Evolutionary conservation across 1,140 invertebrate genomes (phyloP).

Genomic region (Rhagoletis pomonella): DNA sequence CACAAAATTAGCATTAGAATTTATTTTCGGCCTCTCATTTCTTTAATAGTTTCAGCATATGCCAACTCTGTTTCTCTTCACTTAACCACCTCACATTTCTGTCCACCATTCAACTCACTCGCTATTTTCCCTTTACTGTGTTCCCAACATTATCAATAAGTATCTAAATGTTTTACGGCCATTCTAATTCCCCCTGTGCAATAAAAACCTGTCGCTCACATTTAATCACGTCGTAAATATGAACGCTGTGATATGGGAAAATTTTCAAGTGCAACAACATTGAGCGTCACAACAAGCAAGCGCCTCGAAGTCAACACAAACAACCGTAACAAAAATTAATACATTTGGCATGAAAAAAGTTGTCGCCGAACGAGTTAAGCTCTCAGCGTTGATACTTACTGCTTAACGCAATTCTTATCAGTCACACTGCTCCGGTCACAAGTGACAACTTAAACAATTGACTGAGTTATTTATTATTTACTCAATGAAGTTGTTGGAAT

Average conservation of each 20-base stretch:
- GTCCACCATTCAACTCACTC: too few species aligned
- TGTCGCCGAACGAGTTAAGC: conserved; percentile 2
- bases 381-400: background rate
- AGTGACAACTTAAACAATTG: background rate
- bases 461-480: too few species aligned
- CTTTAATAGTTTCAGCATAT: too few species aligned
- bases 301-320: background rate
- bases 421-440: background rate
- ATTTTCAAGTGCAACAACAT: background rate
- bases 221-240: conserved; percentile 41
- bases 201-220: conserved; percentile 37
- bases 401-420: background rate
- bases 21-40: too few species aligned
- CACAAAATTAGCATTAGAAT: too few species aligned
- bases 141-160: background rate
- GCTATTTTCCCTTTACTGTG: too few species aligned
- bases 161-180: conserved; percentile 32
- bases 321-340: background rate
- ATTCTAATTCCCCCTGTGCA: background rate
- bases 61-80: too few species aligned
- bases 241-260: background rate
- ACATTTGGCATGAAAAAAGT: background rate
- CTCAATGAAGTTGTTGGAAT: too few species aligned
- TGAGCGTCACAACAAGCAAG: background rate
- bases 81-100: too few species aligned